A percentile compares a stretch with the other conserved stretches of the same genome.
Evolutionary conservation across 1,140 invertebrate species (phyloP).

Genomic region (Cheumatopsyche charites): DNA sequence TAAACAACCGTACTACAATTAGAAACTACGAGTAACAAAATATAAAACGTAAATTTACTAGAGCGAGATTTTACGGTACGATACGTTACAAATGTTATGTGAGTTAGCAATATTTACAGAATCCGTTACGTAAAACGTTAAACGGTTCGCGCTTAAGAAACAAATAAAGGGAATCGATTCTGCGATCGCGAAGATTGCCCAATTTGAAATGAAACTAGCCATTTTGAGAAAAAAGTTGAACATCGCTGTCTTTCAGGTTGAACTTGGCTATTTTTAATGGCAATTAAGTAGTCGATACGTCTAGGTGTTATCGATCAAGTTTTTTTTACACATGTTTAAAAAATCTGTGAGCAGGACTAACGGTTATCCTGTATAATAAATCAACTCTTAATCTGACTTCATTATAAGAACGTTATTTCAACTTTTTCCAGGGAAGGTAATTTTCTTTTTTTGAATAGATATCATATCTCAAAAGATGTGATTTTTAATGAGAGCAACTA

Average conservation of each 20-base stretch:
- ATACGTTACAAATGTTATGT: background rate
- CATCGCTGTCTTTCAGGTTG: background rate
- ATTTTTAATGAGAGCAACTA: too few relatives aligned
- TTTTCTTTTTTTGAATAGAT: too few relatives aligned
- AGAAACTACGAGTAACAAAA: background rate
- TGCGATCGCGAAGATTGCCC: too few relatives aligned
- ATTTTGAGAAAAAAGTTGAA: background rate
- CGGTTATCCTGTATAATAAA: too few relatives aligned
- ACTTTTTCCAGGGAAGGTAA: too few relatives aligned
- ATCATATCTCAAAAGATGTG: too few relatives aligned
- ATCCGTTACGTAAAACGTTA: background rate
- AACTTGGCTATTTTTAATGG: background rate
- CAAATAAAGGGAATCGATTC: too few relatives aligned
- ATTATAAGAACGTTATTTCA: too few relatives aligned
- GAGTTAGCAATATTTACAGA: constrained; percentile 1
- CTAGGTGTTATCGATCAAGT: background rate
- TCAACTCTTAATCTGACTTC: too few relatives aligned
- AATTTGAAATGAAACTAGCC: too few relatives aligned
- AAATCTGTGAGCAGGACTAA: too few relatives aligned
- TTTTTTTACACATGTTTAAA: background rate
- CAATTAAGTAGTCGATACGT: constrained; percentile 1
- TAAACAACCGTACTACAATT: constrained; percentile 1
- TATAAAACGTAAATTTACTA: constrained; percentile 12
- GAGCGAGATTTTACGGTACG: constrained; percentile 13
- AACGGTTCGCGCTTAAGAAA: too few relatives aligned